A percentile compares a stretch with the other conserved stretches of the same genome.
Conservation (phyloP, 2,113 vertebrate genomes). For the Syngnathus floridae region DNA sequence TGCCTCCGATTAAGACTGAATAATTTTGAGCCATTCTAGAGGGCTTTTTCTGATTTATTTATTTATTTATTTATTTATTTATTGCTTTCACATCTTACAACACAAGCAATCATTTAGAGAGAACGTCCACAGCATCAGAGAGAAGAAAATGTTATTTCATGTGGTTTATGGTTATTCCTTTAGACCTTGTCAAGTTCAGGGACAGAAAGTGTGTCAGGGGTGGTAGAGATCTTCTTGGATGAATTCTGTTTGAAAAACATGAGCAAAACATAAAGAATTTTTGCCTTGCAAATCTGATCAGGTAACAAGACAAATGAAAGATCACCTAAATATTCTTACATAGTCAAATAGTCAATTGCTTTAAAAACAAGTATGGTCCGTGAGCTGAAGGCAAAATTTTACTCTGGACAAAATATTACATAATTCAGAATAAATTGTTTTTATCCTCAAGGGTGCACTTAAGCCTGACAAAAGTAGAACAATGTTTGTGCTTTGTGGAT, state of each 20-base stretch:
- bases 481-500: conserved; percentile 53
- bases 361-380: conserved; percentile 23
- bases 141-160: neutral
- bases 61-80: neutral
- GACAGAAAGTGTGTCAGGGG: conserved; percentile 9
- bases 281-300: conserved; percentile 28
- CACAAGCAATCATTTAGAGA: neutral
- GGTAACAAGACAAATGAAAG: conserved; percentile 26
- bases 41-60: neutral
- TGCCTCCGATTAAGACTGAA: neutral
- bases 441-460: neutral
- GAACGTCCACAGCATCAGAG: neutral
- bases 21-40: neutral
- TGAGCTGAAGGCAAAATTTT: conserved; percentile 11
- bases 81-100: neutral
- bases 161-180: neutral
- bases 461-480: conserved; percentile 43
- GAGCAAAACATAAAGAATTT: conserved; percentile 26
- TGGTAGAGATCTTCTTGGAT: conserved; percentile 25
- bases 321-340: conserved; percentile 13
- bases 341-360: conserved; percentile 12
- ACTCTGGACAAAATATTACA: conserved; percentile 19
- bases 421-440: conserved; percentile 23
- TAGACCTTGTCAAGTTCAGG: conserved; percentile 9
- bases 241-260: conserved; percentile 47